A percentile compares a stretch with the other conserved stretches of the same genome.
Conservation (phyloP, 2,797 vertebrate species). For the Leuciscus waleckii region DNA sequence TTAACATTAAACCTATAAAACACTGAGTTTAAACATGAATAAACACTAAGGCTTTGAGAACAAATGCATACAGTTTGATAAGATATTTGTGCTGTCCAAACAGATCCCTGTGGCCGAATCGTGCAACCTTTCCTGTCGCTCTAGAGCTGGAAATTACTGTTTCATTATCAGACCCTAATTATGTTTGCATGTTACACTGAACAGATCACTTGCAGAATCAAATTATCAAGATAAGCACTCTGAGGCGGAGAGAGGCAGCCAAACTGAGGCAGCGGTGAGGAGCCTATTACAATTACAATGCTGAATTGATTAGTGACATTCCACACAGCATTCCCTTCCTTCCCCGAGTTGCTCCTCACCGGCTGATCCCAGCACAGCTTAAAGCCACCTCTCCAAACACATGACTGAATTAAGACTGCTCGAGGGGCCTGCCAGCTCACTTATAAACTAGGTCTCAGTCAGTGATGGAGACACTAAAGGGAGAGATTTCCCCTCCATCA, state of each 20-base stretch:
- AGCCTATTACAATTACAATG: slow-evolving; percentile 72
- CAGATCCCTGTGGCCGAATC: slow-evolving; percentile 50
- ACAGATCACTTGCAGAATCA: slow-evolving; percentile 77
- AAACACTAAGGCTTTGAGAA: neutral
- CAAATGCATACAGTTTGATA: neutral
- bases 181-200: slow-evolving; percentile 72
- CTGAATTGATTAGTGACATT: slow-evolving; percentile 80
- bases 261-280: slow-evolving; percentile 57
- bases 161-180: slow-evolving; percentile 70
- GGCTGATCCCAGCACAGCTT: slow-evolving; percentile 34
- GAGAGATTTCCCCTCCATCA: neutral
- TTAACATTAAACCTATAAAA: neutral
- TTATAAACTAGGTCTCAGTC: slow-evolving; percentile 23
- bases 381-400: slow-evolving; percentile 36
- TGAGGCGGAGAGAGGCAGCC: slow-evolving; percentile 67
- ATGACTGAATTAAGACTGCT: slow-evolving; percentile 31
- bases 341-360: neutral
- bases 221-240: slow-evolving; percentile 76
- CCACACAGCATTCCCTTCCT: slow-evolving; percentile 53
- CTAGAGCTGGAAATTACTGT: slow-evolving; percentile 63
- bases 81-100: slow-evolving; percentile 41
- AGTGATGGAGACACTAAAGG: slow-evolving; percentile 14
- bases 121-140: slow-evolving; percentile 59
- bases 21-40: neutral
- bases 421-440: slow-evolving; percentile 7